A percentile compares a stretch with the other conserved stretches of the same genome.
Conservation (phyloP, 2,113 vertebrate species). For the Brachyistius frenatus region DNA sequence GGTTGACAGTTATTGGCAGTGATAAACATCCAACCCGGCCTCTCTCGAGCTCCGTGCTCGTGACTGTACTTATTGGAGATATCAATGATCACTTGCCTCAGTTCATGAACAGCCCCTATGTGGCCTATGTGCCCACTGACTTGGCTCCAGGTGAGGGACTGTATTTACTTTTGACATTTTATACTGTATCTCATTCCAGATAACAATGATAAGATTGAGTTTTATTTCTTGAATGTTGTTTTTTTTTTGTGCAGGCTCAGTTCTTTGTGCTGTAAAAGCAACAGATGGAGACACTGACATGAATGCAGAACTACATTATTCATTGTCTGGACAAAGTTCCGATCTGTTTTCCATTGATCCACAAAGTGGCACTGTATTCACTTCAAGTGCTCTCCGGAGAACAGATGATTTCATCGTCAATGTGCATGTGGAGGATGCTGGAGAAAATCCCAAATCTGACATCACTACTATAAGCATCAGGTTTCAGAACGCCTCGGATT, state of each 20-base stretch:
- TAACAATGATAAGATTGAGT: neutral
- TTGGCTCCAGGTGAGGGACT: conserved; percentile 74
- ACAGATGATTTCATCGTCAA: conserved; percentile 73
- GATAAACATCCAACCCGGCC: conserved; percentile 73
- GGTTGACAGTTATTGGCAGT: conserved; percentile 70
- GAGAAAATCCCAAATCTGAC: conserved; percentile 76
- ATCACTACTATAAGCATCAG: conserved; percentile 79
- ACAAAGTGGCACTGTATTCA: conserved; percentile 74
- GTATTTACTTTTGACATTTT: neutral
- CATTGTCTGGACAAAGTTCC: conserved; percentile 73
- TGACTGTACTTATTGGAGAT: conserved; percentile 79
- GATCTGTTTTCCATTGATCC: conserved; percentile 77
- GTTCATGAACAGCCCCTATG: conserved; percentile 83
- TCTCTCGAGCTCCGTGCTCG: conserved; percentile 76
- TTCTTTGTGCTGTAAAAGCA: conserved; percentile 81
- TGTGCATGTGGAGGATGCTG: conserved; percentile 78
- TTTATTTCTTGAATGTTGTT: neutral
- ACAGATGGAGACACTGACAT: conserved; percentile 78
- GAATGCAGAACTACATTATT: conserved; percentile 81
- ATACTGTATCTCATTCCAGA: neutral
- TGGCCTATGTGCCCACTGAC: conserved; percentile 77
- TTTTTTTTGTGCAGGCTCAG: conserved; percentile 69
- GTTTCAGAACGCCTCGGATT: conserved; percentile 77
- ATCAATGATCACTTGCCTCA: conserved; percentile 83
- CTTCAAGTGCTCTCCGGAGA: conserved; percentile 39